Evolutionary conservation across 2,888 invertebrate genomes (phyloP).

Genomic region (Phaedon cochleariae): DNA sequence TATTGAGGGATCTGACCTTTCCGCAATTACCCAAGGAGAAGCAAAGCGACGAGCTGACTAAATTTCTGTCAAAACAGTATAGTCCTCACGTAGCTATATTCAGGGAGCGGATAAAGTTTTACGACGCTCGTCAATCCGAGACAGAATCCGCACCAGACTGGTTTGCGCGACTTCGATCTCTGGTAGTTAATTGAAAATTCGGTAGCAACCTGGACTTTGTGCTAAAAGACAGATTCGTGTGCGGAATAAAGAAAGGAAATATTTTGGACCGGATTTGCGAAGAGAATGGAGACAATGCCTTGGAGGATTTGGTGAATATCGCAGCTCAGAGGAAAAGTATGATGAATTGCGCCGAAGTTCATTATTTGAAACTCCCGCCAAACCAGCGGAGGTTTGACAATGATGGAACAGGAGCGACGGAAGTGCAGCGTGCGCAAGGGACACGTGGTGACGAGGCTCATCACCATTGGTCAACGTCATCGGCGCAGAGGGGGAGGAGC

Average conservation of each 20-base stretch:
- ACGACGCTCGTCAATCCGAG: not conserved
- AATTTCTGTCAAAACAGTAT: not conserved
- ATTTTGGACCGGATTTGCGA: not conserved
- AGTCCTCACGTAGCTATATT: not conserved
- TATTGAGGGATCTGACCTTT: not conserved
- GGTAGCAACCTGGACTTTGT: not conserved
- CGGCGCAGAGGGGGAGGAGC: no score
- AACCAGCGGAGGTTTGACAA: not conserved
- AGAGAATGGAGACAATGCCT: not conserved
- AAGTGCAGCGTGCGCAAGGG: no score
- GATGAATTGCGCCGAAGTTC: not conserved
- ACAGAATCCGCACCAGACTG: not conserved
- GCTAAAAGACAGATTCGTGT: not conserved
- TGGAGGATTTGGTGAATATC: not conserved
- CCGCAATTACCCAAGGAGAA: not conserved
- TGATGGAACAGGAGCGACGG: not conserved
- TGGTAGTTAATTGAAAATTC: not conserved
- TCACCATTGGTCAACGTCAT: not conserved
- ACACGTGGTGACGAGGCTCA: not conserved
- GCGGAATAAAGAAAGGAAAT: no score
- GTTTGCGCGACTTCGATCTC: not conserved
- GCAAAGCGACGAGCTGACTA: not conserved
- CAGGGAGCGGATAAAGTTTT: not conserved
- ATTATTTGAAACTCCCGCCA: not conserved
- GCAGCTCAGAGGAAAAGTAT: not conserved